A percentile compares a stretch with the other conserved stretches of the same genome.
phyloP scores from a whole-genome alignment of 2,888 invertebrate species.

The Ellobium chinense region DNA sequence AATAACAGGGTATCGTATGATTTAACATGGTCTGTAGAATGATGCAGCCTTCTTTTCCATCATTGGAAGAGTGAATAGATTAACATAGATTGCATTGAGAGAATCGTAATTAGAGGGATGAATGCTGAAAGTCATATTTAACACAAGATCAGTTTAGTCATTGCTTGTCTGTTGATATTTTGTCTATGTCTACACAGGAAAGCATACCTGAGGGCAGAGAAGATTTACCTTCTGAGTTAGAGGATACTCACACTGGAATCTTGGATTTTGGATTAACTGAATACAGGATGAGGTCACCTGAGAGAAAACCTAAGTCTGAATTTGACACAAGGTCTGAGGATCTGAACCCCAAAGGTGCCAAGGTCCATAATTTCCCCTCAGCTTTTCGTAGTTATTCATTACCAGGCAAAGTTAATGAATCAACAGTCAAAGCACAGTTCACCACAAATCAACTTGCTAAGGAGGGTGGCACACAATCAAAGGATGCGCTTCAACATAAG shows the following conservation, averaged over 20 bases:
- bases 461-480: background rate
- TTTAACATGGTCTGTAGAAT: no score
- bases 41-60: no score
- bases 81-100: no score
- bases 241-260: slow-evolving; percentile 7
- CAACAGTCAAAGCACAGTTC: slow-evolving; percentile 2
- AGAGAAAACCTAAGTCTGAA: background rate
- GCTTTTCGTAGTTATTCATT: slow-evolving; percentile 26
- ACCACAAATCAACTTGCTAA: slow-evolving; percentile 1
- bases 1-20: no score
- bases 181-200: no score
- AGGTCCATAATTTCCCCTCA: background rate
- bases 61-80: no score
- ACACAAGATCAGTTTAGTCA: no score
- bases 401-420: slow-evolving; percentile 21
- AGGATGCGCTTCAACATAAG: background rate
- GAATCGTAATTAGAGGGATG: no score
- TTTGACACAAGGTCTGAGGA: slow-evolving; percentile 21
- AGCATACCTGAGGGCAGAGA: no score
- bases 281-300: slow-evolving; percentile 5
- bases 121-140: no score
- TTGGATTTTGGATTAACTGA: slow-evolving; percentile 26
- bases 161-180: no score
- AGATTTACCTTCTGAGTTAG: no score
- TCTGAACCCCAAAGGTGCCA: background rate